Percentiles rank a stretch among this genome's conserved stretches.
These are phyloP conservation scores for Gonocerus acuteangulatus DNA, from an alignment of 2,888 invertebrate species.

Conservation along the genomic window DNA sequence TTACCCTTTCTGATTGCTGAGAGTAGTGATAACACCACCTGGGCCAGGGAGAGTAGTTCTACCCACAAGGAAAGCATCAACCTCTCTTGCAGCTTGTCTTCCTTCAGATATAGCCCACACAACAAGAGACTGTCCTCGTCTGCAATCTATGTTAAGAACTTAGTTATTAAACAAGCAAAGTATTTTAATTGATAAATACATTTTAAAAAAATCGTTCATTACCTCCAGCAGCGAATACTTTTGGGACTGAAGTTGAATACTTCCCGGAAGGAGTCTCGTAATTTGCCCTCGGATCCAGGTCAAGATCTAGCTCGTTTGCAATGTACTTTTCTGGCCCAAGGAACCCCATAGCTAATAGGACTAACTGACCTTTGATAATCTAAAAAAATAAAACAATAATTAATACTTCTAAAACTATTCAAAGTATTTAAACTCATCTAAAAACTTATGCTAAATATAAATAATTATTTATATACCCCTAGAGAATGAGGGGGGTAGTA, in stretches of 20 bases:
- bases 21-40: conserved; percentile 67
- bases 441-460: too few relatives aligned
- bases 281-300: conserved; percentile 87
- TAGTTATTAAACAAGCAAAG: conserved; percentile 22
- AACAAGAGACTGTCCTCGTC: conserved; percentile 95
- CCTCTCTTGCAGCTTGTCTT: conserved; percentile 90
- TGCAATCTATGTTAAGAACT: conserved; percentile 76
- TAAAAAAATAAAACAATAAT: conserved; percentile 37
- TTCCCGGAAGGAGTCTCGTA: conserved; percentile 69
- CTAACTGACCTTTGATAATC: conserved; percentile 78
- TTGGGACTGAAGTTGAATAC: conserved; percentile 70
- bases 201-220: conserved; percentile 40
- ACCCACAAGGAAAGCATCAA: conserved; percentile 74
- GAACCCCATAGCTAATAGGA: conserved; percentile 97
- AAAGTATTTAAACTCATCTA: conserved; percentile 71
- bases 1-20: conserved; percentile 21
- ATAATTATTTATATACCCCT: too few relatives aligned
- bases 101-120: conserved; percentile 99
- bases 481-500: too few relatives aligned
- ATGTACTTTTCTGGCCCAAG: conserved; percentile 88
- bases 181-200: conserved; percentile 5
- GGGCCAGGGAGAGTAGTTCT: conserved; percentile 84
- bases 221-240: conserved; percentile 95
- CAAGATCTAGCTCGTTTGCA: conserved; percentile 67
- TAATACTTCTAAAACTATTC: conserved; percentile 50